Evolutionary conservation across 2,113 vertebrate genomes (phyloP), one percentile per base, ranked within the genome.

Genomic region (Perca fluviatilis): DNA sequence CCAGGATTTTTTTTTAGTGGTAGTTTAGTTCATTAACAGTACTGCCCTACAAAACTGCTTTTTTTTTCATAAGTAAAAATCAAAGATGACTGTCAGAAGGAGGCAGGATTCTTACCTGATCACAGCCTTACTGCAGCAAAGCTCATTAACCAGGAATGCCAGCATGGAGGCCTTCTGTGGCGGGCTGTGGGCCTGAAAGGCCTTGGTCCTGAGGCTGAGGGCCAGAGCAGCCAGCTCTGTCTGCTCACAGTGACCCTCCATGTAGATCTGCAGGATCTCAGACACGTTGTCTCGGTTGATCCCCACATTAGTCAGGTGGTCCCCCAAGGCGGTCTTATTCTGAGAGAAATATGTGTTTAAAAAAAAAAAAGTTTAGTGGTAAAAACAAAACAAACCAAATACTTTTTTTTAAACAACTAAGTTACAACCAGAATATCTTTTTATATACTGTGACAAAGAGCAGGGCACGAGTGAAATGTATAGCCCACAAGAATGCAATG

Each of bases 231-330:
- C 95, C 78, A 92, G 93, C 47, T 96, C 96, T 0, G 97, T 96
- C 80, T 97, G 95, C 69, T 96, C 97, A 91, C 95, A 96, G 53
- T 98, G 97, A 43, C 94, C 95, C 79, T 97, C 96, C 98, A 99
- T 97, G 93, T 97, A 97, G 84, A 99, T 97, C 88, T 97, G 97
- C 89, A 99, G 95, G 89, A 98, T 96, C 95, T 99, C 98, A 0
- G 98, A 99, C 65, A 97, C 97, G 19, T 98, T 99, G 92, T 98
- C 97, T 69, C 95, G 90, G 94, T 97, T 97, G 90, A 99, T 95
- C 64, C 95, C 94, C 86, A 99, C 95, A 53, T 97, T 98, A 76
- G 96, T 94, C 84, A 99, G 91, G 86, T 97, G 97, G 57, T 98
- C 97, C 65, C 97, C 97, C 79, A 99, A 95, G 86, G 96, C 93